These are phyloP conservation scores for Nycticryphes semicollaris DNA, from an alignment of 2,113 vertebrate genomes.

Conservation along the genomic window DNA sequence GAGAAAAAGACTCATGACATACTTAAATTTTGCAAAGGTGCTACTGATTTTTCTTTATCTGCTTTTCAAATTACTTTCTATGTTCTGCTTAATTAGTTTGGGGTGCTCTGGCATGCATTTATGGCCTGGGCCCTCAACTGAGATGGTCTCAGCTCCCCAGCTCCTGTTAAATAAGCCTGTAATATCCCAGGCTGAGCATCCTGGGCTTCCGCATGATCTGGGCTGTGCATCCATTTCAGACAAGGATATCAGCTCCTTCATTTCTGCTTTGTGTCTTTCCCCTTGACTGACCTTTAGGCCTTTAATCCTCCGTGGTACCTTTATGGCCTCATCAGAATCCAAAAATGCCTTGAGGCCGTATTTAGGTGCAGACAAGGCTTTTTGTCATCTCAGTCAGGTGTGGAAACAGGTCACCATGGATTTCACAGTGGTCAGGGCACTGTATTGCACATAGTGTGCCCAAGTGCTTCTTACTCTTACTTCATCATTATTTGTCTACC, in stretches of 20 bases:
- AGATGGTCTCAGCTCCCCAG: neutral
- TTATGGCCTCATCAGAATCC: neutral
- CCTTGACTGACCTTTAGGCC: neutral
- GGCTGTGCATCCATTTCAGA: accelerated
- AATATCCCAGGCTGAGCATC: neutral
- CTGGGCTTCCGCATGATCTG: neutral
- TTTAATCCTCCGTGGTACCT: neutral
- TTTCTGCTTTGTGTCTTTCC: neutral
- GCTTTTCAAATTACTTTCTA: neutral
- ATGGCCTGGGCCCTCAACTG: neutral
- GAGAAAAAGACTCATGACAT: neutral
- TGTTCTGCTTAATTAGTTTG: accelerated
- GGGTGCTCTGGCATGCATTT: neutral
- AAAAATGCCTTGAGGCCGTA: accelerated
- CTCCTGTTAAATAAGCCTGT: neutral
- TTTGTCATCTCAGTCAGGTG: neutral
- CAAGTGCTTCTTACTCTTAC: no score
- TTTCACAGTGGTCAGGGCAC: accelerated
- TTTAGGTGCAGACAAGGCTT: neutral
- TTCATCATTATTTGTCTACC: neutral
- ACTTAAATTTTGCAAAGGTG: neutral
- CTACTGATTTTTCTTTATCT: neutral
- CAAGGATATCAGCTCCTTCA: neutral
- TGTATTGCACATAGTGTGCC: no score
- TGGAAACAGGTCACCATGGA: neutral